Percentiles rank a stretch among this genome's conserved stretches.
These are phyloP conservation scores for Tuberolachnus salignus DNA, from an alignment of 2,888 invertebrate species.

Conservation along the genomic window DNA sequence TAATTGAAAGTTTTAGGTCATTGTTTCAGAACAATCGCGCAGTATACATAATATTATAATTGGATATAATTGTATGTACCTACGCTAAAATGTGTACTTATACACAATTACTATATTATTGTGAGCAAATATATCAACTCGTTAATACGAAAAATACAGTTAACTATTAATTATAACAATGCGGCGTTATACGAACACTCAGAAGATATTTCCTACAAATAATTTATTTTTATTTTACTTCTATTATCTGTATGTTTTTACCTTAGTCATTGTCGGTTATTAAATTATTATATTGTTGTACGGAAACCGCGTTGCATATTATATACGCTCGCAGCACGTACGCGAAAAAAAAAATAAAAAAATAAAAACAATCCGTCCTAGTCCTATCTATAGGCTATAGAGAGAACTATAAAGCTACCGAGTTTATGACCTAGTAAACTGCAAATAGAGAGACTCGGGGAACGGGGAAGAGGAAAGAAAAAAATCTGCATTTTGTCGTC, in stretches of 20 bases:
- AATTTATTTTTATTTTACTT: too few relatives aligned
- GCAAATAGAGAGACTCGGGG: constrained; percentile 12
- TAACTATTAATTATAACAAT: too few relatives aligned
- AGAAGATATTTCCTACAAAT: too few relatives aligned
- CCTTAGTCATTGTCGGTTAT: constrained; percentile 15
- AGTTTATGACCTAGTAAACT: constrained; percentile 23
- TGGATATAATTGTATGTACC: background rate
- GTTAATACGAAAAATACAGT: constrained; percentile 13
- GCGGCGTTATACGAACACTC: background rate
- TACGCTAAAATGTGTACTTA: background rate
- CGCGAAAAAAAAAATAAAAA: background rate
- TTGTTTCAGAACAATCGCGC: background rate
- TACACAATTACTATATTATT: background rate
- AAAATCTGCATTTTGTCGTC: constrained; percentile 37
- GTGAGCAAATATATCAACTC: constrained; percentile 4
- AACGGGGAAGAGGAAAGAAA: background rate
- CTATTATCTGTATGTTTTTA: too few relatives aligned
- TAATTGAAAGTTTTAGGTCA: background rate
- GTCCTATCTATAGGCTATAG: too few relatives aligned
- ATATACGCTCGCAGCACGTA: background rate
- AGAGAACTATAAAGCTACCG: background rate
- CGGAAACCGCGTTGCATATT: too few relatives aligned
- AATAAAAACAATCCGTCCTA: background rate
- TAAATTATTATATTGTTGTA: background rate
- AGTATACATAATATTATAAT: background rate